These are phyloP conservation scores for Lasioglossum morio DNA, from an alignment of 2,888 invertebrate genomes.

Conservation along the genomic window DNA sequence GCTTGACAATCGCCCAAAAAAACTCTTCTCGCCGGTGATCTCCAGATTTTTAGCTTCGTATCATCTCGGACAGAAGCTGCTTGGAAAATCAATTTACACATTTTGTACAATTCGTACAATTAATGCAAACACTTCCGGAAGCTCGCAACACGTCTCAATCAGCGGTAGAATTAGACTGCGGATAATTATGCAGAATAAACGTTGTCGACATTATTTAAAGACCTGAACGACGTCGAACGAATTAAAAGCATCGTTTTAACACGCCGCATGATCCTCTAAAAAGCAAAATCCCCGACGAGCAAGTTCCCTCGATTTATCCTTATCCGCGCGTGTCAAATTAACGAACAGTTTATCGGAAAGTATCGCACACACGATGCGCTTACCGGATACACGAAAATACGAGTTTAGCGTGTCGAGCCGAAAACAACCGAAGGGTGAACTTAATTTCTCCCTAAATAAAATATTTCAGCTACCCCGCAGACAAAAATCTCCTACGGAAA, in stretches of 20 bases:
- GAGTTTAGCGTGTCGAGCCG: not conserved
- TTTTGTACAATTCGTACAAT: not conserved
- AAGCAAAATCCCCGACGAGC: not conserved
- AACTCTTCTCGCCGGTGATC: not conserved
- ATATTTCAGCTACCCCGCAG: not conserved
- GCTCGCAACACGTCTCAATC: not conserved
- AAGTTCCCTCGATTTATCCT: slow-evolving; percentile 10
- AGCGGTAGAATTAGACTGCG: not conserved
- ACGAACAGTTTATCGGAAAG: slow-evolving; percentile 39
- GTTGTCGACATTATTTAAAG: no score
- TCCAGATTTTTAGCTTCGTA: not conserved
- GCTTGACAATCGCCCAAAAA: not conserved
- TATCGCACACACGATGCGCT: not conserved
- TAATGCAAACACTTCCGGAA: not conserved
- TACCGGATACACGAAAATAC: not conserved
- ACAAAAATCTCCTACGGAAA: no score
- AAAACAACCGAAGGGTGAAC: not conserved
- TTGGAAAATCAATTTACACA: no score
- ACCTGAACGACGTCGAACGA: no score
- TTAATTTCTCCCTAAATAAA: not conserved
- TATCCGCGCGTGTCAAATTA: slow-evolving; percentile 30
- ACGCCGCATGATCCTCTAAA: not conserved
- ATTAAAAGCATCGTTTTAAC: no score
- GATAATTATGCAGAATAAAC: no score
- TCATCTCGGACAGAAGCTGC: not conserved